Conservation (phyloP, 1,140 invertebrate species). For the Neelides sp. region DNA sequence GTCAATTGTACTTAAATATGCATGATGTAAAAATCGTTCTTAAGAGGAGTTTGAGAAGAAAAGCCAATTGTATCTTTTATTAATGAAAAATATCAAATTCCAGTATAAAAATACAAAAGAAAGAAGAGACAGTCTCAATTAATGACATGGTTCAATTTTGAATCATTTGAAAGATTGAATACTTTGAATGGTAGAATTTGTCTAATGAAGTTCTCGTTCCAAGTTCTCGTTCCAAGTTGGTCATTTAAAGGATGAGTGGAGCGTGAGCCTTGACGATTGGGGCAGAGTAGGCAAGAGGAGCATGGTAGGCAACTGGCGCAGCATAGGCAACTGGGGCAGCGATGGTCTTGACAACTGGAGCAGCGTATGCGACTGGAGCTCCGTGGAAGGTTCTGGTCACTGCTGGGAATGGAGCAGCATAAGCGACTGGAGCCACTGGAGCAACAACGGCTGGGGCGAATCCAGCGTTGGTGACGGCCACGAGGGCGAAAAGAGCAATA, state of each 20-base stretch:
- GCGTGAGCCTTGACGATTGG: background rate
- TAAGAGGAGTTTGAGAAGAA: background rate
- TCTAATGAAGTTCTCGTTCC: background rate
- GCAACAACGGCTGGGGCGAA: background rate
- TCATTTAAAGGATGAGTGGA: background rate
- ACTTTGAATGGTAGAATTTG: background rate
- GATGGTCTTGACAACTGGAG: background rate
- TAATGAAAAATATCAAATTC: background rate
- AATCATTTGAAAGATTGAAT: conserved; percentile 5
- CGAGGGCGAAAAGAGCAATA: conserved; percentile 16
- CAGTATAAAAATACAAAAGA: background rate
- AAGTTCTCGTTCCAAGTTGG: background rate
- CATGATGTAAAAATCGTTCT: background rate
- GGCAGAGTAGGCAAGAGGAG: background rate
- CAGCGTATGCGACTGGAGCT: conserved; percentile 1
- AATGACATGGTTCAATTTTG: background rate
- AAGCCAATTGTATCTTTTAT: background rate
- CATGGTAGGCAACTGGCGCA: background rate
- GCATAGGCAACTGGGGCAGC: background rate
- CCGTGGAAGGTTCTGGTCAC: conserved; percentile 6
- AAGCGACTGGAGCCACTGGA: background rate
- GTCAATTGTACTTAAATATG: background rate
- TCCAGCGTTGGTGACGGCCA: conserved; percentile 16
- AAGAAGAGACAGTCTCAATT: background rate
- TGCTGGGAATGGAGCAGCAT: conserved; percentile 4